A percentile compares a stretch with the other conserved stretches of the same genome.
These are phyloP conservation scores for Drosophila persimilis DNA, from an alignment of 1,140 invertebrate species.

Conservation along the genomic window DNA sequence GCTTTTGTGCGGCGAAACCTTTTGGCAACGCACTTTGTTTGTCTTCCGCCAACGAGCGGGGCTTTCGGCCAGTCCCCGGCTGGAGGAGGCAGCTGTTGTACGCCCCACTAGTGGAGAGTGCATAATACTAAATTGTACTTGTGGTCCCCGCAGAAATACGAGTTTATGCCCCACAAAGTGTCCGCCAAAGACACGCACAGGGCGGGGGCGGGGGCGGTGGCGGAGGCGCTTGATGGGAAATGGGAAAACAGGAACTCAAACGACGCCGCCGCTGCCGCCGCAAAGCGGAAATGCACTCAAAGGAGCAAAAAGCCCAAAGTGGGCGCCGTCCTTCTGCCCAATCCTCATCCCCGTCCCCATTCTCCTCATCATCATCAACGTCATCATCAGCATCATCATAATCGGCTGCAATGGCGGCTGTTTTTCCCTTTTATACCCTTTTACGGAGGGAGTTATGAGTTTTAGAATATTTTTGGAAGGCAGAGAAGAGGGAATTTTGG, in stretches of 20 bases:
- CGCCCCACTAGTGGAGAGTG: constrained; percentile 48
- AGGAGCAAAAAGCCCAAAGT: constrained; percentile 33
- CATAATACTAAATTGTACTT: constrained; percentile 73
- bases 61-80: too few species aligned
- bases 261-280: constrained; percentile 27
- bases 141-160: constrained; percentile 26
- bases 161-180: constrained; percentile 33
- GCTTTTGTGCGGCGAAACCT: constrained; percentile 48
- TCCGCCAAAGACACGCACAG: constrained; percentile 49
- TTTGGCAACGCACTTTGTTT: constrained; percentile 63
- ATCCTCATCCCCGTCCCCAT: constrained; percentile 3
- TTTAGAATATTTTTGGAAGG: too few species aligned
- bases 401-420: constrained; percentile 47
- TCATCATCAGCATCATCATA: constrained; percentile 16
- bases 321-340: constrained; percentile 11
- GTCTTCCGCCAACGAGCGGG: constrained; percentile 28
- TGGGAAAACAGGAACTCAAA: constrained; percentile 48
- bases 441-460: too few species aligned
- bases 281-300: constrained; percentile 70
- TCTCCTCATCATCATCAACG: constrained; percentile 12
- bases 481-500: too few species aligned
- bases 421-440: constrained; percentile 15
- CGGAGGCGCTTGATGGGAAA: constrained; percentile 1
- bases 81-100: constrained; percentile 1
- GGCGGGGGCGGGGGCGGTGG: constrained; percentile 1